phyloP scores from a whole-genome alignment of 2,113 vertebrate species.

The Epinephelus moara region DNA sequence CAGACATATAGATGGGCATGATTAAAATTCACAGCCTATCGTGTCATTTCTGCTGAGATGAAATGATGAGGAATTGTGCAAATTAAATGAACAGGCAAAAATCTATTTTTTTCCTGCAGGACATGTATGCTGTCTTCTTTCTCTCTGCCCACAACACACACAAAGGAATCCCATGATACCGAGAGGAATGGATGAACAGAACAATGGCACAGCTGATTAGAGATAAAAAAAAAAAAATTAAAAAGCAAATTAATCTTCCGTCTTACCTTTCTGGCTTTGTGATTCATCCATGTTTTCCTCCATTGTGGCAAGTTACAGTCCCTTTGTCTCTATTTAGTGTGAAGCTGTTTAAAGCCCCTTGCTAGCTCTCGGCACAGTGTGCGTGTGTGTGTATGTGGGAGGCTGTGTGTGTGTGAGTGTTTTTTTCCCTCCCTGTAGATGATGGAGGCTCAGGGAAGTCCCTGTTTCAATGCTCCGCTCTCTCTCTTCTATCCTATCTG shows the following conservation, averaged over 20 bases:
- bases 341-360: conserved; percentile 74
- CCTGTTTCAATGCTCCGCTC: conserved; percentile 62
- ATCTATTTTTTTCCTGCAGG: conserved; percentile 28
- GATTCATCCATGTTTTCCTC: conserved; percentile 82
- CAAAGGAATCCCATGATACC: conserved; percentile 58
- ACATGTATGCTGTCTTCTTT: conserved; percentile 18
- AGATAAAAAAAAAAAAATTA: conserved; percentile 19
- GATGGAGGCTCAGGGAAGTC: conserved; percentile 81
- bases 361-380: conserved; percentile 67
- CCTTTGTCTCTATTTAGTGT: conserved; percentile 69
- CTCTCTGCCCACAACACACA: conserved; percentile 44
- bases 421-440: conserved; percentile 78
- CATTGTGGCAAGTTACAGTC: conserved; percentile 70
- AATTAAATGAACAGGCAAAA: background rate
- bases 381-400: conserved; percentile 38
- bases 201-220: conserved; percentile 56
- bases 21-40: conserved; percentile 17
- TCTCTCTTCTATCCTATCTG: conserved; percentile 46
- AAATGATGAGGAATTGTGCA: background rate
- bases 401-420: conserved; percentile 57
- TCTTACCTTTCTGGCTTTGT: conserved; percentile 79
- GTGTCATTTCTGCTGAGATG: background rate
- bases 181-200: conserved; percentile 47
- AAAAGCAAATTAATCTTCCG: background rate
- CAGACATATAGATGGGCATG: conserved; percentile 2